Conservation (phyloP, 1,140 invertebrate genomes). For the Streblospio benedicti region DNA sequence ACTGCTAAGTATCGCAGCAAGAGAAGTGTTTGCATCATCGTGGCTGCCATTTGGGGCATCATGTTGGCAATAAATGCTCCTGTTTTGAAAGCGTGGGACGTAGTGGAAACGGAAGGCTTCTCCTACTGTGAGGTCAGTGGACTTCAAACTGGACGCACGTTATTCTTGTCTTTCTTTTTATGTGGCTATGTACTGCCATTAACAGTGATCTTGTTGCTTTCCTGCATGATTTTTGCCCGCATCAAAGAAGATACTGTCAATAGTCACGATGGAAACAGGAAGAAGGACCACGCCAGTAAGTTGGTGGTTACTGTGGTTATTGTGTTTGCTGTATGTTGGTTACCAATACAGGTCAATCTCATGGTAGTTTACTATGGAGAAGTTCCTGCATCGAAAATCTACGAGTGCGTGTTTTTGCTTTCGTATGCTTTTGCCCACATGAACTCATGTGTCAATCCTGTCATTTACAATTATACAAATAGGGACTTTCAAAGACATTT, state of each 20-base stretch:
- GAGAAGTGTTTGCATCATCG: not conserved
- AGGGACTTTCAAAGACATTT: no score
- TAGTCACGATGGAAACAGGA: not conserved
- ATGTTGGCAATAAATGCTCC: conserved; percentile 1
- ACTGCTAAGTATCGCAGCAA: not conserved
- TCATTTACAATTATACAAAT: conserved; percentile 7
- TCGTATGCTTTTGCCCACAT: not conserved
- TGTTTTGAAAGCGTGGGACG: not conserved
- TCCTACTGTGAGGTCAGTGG: not conserved
- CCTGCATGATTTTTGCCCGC: not conserved
- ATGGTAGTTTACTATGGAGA: not conserved
- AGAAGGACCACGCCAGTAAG: no score
- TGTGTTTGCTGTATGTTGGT: not conserved
- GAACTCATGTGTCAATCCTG: not conserved
- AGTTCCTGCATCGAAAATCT: not conserved
- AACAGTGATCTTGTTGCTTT: not conserved
- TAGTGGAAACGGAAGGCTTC: not conserved
- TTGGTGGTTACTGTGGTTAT: not conserved
- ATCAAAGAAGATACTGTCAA: not conserved
- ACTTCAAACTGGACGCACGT: not conserved
- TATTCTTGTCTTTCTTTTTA: not conserved
- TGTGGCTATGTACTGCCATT: not conserved
- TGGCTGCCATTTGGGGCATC: conserved; percentile 5
- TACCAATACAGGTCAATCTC: not conserved
- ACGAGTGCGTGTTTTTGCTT: not conserved